Evolutionary conservation across 1,140 invertebrate genomes (phyloP).

Genomic region (Bombus turneri): DNA sequence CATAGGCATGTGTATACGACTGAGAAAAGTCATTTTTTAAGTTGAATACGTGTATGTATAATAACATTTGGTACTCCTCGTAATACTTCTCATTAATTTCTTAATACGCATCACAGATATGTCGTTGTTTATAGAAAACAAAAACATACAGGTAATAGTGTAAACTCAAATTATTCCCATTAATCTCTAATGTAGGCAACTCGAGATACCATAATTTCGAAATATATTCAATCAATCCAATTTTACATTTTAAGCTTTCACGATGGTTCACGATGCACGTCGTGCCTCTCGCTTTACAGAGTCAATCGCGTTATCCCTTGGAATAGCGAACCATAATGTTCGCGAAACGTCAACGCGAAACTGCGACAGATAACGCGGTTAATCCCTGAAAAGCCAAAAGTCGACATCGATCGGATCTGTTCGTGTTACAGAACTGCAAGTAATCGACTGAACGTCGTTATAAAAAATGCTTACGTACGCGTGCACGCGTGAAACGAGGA

Average conservation of each 20-base stretch:
- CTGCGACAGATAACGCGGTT: no score
- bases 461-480: background rate
- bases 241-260: no score
- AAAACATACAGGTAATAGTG: constrained; percentile 15
- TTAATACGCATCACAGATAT: constrained; percentile 75
- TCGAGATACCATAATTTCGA: background rate
- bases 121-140: constrained; percentile 71
- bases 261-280: no score
- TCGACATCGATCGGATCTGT: background rate
- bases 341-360: no score
- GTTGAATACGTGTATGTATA: constrained; percentile 40
- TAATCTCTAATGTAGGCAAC: background rate
- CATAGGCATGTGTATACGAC: constrained; percentile 19
- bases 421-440: background rate
- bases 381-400: background rate
- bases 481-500: background rate
- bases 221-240: background rate
- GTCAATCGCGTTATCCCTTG: no score
- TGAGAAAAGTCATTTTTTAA: constrained; percentile 23
- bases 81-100: constrained; percentile 62
- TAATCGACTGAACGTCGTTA: background rate
- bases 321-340: no score
- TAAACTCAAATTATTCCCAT: background rate
- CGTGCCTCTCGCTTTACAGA: no score
- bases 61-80: constrained; percentile 54